Evolutionary conservation across 2,797 vertebrate species (phyloP).

Genomic region (Pelobates cultripes): DNA sequence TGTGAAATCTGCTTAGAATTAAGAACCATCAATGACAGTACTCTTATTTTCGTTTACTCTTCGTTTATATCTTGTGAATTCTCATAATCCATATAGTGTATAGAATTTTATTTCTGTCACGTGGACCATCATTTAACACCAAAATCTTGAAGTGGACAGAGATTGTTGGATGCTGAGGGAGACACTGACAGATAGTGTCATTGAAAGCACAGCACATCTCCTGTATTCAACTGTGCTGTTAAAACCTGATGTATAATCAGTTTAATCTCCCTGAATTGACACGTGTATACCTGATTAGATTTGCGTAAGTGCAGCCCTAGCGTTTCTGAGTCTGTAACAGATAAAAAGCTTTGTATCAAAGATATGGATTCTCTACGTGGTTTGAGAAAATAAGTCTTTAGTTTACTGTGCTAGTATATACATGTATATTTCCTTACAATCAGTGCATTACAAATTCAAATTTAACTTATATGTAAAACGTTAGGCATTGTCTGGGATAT

Average conservation of each 20-base stretch:
- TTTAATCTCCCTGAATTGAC: constrained; percentile 1
- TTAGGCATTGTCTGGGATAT: too few relatives aligned
- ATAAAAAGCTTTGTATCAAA: neutral
- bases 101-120: neutral
- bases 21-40: too few relatives aligned
- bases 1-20: too few relatives aligned
- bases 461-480: too few relatives aligned
- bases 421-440: too few relatives aligned
- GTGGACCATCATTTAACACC: neutral
- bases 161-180: neutral
- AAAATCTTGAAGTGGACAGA: neutral
- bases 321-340: neutral
- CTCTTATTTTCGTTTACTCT: too few relatives aligned
- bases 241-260: neutral
- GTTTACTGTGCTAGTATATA: too few relatives aligned
- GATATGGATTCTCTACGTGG: neutral
- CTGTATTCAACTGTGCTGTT: neutral
- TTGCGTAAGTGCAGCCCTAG: neutral
- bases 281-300: neutral
- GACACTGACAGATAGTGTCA: constrained; percentile 5
- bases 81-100: too few relatives aligned
- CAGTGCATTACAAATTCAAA: too few relatives aligned
- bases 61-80: too few relatives aligned
- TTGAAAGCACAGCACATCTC: neutral
- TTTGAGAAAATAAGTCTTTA: too few relatives aligned